Base-by-base conservation (phyloP, 2,888 invertebrate genomes). In the Kuschelorhynchus macadamiae region DNA sequence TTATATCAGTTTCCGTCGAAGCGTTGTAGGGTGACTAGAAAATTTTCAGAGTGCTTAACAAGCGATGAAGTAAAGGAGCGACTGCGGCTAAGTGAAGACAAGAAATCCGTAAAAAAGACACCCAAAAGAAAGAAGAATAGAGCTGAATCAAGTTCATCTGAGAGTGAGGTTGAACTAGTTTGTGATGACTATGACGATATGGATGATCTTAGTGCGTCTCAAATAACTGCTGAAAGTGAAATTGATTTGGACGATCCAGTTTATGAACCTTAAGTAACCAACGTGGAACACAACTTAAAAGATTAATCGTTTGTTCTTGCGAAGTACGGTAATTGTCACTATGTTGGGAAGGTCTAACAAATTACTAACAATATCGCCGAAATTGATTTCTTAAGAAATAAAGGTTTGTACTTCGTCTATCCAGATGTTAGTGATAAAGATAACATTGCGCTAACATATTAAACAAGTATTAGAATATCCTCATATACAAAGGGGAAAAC, bases 11-110 rank as follows among this genome's bases (percentile, higher is more conserved):
- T 36, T 7, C 11, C n/a, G 11, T 2, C 11, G 3, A 12, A 36
- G 11, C 11, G 36, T 11, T 7, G 5, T 14, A 46, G 21, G 14
- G 46, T 46, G 14, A 46, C 9, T 16, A 3, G 46, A 20, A 46
- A 46, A 20, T 46, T 46, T 46, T 5, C 46, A 11, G 46, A 46
- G 14, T 9, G 46, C 21, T 14, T 46, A 17, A 46, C 46, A 46
- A 14, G 14, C 17, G 14, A 46, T n/a, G 36, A 36, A n/a, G 36
- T 36, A 3, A n/a, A n/a, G 12, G 12, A 36, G 12, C 11, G 36
- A 36, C 36, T 36, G 3, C 36, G 36, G 3, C 3, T n/a, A 36
- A 11, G 12, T 3, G 36, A 36, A 36, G 12, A 36, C 3, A 36
- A 11, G 12, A 36, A 36, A n/a, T 12, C 11, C 3, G 11, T 3